Conservation (phyloP, 2,797 vertebrate species). For the Aphelocoma californica region DNA sequence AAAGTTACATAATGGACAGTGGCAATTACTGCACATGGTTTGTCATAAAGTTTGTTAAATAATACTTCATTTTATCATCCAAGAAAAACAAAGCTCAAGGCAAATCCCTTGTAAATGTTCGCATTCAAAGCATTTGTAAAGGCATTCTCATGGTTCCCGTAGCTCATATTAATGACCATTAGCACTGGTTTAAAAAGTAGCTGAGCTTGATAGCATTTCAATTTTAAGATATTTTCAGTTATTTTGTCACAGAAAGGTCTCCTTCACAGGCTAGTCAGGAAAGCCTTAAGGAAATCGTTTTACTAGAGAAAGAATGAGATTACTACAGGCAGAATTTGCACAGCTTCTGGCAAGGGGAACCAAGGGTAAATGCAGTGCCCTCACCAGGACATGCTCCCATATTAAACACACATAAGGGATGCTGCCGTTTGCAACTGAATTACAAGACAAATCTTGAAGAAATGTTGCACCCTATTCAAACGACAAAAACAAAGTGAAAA, state of each 20-base stretch:
- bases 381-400: background rate
- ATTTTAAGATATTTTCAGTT: background rate
- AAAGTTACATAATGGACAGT: background rate
- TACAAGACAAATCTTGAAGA: background rate
- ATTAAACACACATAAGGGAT: background rate
- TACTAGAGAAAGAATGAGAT: background rate
- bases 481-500: slow-evolving; percentile 16
- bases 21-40: background rate
- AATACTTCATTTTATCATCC: background rate
- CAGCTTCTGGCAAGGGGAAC: background rate
- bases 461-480: slow-evolving; percentile 5
- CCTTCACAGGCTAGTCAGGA: background rate
- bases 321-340: background rate
- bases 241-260: background rate
- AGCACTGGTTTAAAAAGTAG: background rate
- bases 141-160: background rate
- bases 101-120: background rate
- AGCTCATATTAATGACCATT: background rate
- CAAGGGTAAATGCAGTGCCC: background rate
- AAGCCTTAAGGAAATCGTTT: background rate
- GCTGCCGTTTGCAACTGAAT: background rate
- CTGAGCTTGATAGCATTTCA: background rate
- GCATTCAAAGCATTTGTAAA: background rate
- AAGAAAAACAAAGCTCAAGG: slow-evolving; percentile 3
- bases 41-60: background rate